These are phyloP conservation scores for Musca vetustissima DNA, from an alignment of 1,140 invertebrate species.

Conservation along the genomic window DNA sequence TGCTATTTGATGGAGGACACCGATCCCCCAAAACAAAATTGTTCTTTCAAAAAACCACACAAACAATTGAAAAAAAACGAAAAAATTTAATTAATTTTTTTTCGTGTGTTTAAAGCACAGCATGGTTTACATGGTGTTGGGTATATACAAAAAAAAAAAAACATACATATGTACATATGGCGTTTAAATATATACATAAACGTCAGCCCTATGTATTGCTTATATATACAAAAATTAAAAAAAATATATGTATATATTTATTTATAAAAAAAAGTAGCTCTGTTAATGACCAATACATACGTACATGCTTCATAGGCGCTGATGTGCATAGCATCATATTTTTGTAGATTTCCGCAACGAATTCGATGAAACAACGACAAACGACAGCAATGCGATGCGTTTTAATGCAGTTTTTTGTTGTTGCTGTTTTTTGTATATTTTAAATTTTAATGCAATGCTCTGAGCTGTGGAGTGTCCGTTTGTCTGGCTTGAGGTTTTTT, in stretches of 20 bases:
- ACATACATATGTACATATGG: slow-evolving; percentile 7
- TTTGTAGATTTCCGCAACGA: slow-evolving; percentile 28
- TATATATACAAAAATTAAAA: slow-evolving; percentile 10
- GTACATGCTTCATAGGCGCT: slow-evolving; percentile 55
- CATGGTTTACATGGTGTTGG: too few relatives aligned
- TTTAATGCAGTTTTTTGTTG: too few relatives aligned
- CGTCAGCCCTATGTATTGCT: neutral
- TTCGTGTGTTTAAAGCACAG: neutral
- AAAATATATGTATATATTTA: neutral
- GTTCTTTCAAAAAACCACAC: too few relatives aligned
- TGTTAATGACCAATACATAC: slow-evolving; percentile 34
- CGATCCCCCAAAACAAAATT: too few relatives aligned
- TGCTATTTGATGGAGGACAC: too few relatives aligned
- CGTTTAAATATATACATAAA: slow-evolving; percentile 4
- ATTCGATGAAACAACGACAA: slow-evolving; percentile 13
- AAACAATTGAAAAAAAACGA: too few relatives aligned
- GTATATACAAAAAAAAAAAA: too few relatives aligned
- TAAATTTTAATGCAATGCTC: neutral
- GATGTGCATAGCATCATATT: slow-evolving; percentile 56
- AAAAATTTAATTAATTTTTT: too few relatives aligned
- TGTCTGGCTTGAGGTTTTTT: neutral
- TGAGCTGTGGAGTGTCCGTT: neutral
- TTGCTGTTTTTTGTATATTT: too few relatives aligned
- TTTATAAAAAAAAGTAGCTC: neutral
- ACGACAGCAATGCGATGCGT: neutral